These are phyloP conservation scores for Desmodus rotundus DNA, from an alignment of 2,113 vertebrate genomes.

Conservation along the genomic window DNA sequence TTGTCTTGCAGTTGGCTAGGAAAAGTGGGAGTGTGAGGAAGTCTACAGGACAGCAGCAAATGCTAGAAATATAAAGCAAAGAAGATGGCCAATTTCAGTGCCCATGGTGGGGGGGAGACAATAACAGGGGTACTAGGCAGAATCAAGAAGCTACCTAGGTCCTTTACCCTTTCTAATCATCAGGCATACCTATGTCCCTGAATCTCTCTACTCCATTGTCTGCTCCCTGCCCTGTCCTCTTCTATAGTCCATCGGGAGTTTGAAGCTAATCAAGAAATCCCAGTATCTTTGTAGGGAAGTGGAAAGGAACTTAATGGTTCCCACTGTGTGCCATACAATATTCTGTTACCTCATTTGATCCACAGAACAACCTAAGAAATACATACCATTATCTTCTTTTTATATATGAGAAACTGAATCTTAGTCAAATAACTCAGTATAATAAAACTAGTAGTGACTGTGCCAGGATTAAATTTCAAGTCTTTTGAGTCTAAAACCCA, in stretches of 20 bases:
- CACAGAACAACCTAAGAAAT: background rate
- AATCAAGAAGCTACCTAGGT: background rate
- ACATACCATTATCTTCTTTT: background rate
- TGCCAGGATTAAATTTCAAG: background rate
- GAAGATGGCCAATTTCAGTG: background rate
- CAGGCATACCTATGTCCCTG: background rate
- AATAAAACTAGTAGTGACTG: background rate
- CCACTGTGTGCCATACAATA: background rate
- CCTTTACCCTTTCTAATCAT: background rate
- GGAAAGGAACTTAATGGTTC: background rate
- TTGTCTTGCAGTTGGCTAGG: background rate
- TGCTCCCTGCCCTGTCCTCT: background rate
- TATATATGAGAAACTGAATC: slow-evolving; percentile 32
- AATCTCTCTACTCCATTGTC: background rate
- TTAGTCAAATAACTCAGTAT: slow-evolving; percentile 17
- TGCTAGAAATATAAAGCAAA: background rate
- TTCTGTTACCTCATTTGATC: slow-evolving; percentile 9
- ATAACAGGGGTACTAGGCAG: background rate
- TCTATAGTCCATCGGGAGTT: background rate
- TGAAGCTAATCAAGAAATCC: slow-evolving; percentile 23
- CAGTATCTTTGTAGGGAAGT: background rate
- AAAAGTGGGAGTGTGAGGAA: background rate
- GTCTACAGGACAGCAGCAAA: background rate
- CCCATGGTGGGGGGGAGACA: background rate
- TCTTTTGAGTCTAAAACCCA: background rate